Conservation (phyloP, 1,140 invertebrate genomes). For the Aphidius gifuensis region DNA sequence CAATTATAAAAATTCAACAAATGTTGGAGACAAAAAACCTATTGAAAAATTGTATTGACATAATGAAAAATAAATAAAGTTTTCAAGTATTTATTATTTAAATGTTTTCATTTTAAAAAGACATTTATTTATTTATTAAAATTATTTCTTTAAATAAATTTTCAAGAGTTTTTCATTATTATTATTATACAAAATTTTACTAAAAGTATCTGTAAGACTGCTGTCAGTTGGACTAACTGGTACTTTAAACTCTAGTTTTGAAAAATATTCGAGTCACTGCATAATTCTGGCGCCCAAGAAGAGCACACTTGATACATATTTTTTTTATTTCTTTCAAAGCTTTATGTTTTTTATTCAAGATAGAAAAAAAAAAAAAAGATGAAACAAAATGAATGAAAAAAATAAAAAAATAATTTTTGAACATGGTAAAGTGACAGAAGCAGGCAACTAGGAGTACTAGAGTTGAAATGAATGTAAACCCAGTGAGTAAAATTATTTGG, state of each 20-base stretch:
- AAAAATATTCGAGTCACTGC: constrained; percentile 14
- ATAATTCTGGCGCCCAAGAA: constrained; percentile 14
- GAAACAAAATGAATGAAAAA: not conserved
- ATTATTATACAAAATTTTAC: too few species aligned
- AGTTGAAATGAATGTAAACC: constrained; percentile 4
- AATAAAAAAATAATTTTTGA: not conserved
- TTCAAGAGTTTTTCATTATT: too few species aligned
- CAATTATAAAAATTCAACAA: too few species aligned
- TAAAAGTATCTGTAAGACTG: constrained; percentile 7
- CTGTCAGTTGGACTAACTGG: constrained; percentile 5
- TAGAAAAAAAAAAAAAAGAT: too few species aligned
- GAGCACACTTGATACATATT: not conserved
- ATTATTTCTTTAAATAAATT: too few species aligned
- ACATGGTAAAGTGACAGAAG: constrained; percentile 7
- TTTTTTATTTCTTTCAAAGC: not conserved
- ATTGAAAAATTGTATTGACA: too few species aligned
- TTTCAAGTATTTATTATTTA: too few species aligned
- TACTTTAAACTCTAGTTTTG: constrained; percentile 10
- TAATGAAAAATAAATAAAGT: too few species aligned
- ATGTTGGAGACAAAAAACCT: too few species aligned
- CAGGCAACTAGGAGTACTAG: constrained; percentile 4
- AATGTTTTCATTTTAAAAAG: too few species aligned
- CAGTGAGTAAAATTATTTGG: constrained; percentile 9
- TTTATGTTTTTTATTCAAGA: not conserved
- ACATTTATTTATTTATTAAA: too few species aligned